Conservation (phyloP, 1,140 invertebrate genomes). For the Cotesia vestalis region DNA sequence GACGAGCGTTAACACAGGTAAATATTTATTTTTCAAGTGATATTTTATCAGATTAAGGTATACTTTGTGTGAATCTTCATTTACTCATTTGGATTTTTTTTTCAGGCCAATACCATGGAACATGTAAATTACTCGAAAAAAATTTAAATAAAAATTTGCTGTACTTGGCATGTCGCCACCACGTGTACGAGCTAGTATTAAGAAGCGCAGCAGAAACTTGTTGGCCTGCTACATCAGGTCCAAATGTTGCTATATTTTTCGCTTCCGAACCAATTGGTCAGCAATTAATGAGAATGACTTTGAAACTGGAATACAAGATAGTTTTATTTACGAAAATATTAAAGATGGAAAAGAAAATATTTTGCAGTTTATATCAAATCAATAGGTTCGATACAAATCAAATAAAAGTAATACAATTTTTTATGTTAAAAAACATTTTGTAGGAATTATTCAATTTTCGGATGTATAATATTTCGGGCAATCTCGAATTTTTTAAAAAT, state of each 20-base stretch:
- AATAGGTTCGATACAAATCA: too few species aligned
- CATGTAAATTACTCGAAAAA: slow-evolving; percentile 32
- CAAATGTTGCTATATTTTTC: slow-evolving; percentile 8
- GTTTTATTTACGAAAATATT: slow-evolving; percentile 20
- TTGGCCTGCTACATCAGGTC: slow-evolving; percentile 42
- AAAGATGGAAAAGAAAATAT: slow-evolving; percentile 24
- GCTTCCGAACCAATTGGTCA: not conserved
- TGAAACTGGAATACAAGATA: slow-evolving; percentile 31
- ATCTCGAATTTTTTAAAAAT: slow-evolving; percentile 4
- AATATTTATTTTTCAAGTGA: slow-evolving; percentile 27
- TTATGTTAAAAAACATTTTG: slow-evolving; percentile 2
- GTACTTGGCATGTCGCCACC: slow-evolving; percentile 46
- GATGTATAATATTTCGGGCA: not conserved
- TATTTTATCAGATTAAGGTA: not conserved
- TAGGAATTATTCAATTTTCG: slow-evolving; percentile 13
- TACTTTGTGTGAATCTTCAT: not conserved
- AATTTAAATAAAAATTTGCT: slow-evolving; percentile 31
- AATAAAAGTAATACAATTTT: slow-evolving; percentile 28
- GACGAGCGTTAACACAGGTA: not conserved
- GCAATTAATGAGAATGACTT: not conserved
- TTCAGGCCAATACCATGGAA: slow-evolving; percentile 32
- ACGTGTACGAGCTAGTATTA: slow-evolving; percentile 48
- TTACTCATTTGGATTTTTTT: slow-evolving; percentile 8
- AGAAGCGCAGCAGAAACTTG: slow-evolving; percentile 41
- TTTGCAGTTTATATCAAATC: slow-evolving; percentile 25